A percentile compares a stretch with the other conserved stretches of the same genome.
These are phyloP conservation scores for Masnerella sp. DNA, from an alignment of 2,888 invertebrate genomes.

Conservation along the genomic window DNA sequence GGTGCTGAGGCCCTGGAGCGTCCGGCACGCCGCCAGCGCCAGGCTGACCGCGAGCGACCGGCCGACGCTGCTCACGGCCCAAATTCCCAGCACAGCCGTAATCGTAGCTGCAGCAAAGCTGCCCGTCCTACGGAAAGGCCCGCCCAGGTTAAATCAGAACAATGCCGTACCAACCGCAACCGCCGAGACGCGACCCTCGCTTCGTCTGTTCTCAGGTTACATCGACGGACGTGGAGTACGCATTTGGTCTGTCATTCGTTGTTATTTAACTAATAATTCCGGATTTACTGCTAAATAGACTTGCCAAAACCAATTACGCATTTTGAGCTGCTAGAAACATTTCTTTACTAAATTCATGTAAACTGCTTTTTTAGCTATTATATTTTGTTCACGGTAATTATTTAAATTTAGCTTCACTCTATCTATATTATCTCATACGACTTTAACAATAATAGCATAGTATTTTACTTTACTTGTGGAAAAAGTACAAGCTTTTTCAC, in stretches of 20 bases:
- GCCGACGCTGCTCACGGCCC: conserved; percentile 67
- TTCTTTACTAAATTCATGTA: too few species aligned
- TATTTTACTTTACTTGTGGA: too few species aligned
- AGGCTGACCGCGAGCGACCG: conserved; percentile 67
- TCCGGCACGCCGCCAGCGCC: conserved; percentile 64
- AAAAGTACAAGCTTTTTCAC: too few species aligned
- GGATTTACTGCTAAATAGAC: conserved; percentile 34
- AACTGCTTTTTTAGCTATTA: too few species aligned
- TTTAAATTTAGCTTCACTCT: too few species aligned
- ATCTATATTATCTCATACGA: too few species aligned
- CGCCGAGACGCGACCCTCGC: conserved; percentile 27
- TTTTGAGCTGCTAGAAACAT: too few species aligned
- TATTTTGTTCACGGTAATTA: too few species aligned
- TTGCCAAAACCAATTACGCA: too few species aligned
- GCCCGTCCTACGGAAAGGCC: conserved; percentile 77
- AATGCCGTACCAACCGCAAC: conserved; percentile 11
- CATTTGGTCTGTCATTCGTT: conserved; percentile 59
- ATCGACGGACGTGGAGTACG: conserved; percentile 45
- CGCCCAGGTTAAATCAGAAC: conserved; percentile 49
- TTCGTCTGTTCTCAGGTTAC: conserved; percentile 30
- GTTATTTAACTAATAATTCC: conserved; percentile 32
- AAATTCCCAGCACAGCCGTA: conserved; percentile 77
- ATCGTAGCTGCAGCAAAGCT: conserved; percentile 79
- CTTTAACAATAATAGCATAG: too few species aligned
- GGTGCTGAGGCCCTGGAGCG: conserved; percentile 66